These are phyloP conservation scores for Syngnathus floridae DNA, from an alignment of 2,113 vertebrate species.

Conservation along the genomic window DNA sequence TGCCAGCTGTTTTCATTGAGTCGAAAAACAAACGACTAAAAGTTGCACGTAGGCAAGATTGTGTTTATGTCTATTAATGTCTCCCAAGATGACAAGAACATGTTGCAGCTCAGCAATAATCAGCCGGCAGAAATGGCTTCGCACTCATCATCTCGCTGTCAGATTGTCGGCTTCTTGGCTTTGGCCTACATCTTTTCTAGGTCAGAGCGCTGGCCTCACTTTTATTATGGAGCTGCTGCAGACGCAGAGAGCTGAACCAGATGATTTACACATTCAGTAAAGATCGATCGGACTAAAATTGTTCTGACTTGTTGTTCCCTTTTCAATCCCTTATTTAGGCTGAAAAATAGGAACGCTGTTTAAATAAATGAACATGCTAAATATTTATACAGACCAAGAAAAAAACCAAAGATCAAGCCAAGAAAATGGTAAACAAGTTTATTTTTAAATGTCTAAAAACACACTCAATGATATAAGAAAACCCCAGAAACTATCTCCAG, in stretches of 20 bases:
- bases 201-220: conserved; percentile 25
- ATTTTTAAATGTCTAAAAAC: neutral
- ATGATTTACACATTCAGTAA: neutral
- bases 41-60: neutral
- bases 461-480: neutral
- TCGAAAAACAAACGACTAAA: neutral
- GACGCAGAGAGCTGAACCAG: neutral
- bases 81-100: neutral
- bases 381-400: neutral
- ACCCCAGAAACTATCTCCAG: neutral
- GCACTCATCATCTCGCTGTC: conserved; percentile 1
- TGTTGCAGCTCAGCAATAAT: neutral
- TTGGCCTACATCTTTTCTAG: conserved; percentile 50
- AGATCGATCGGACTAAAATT: neutral
- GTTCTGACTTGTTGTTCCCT: neutral
- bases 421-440: neutral
- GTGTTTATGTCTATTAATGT: neutral
- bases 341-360: neutral
- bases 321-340: neutral
- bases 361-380: neutral
- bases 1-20: conserved; percentile 37
- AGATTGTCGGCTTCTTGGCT: conserved; percentile 21
- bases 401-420: neutral
- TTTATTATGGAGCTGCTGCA: conserved; percentile 14
- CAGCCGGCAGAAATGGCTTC: neutral